Percentiles rank a stretch among this genome's conserved stretches.
Conservation (phyloP, 2,888 invertebrate species). For the Nyleta sp. region DNA sequence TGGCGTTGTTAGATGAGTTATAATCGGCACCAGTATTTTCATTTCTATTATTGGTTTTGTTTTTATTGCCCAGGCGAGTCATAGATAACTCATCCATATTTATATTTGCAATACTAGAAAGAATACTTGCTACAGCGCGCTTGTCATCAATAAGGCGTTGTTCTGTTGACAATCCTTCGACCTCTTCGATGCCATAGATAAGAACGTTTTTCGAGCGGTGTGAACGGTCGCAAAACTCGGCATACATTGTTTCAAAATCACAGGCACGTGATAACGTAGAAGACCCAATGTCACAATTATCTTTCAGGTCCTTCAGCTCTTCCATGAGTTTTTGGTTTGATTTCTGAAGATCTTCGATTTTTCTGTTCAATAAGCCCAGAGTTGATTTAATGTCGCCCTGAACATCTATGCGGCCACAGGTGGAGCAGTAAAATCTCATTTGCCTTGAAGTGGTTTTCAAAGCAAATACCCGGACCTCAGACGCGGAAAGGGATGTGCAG, state of each 20-base stretch:
- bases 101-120: too few relatives aligned
- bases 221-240: not conserved
- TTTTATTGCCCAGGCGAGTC: too few relatives aligned
- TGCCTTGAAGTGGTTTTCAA: not conserved
- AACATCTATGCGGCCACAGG: not conserved
- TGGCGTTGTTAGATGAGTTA: too few relatives aligned
- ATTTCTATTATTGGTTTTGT: too few relatives aligned
- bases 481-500: not conserved
- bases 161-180: not conserved
- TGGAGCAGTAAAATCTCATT: not conserved
- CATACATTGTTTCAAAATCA: conserved; percentile 2
- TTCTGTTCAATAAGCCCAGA: not conserved
- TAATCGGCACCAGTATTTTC: too few relatives aligned
- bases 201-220: conserved; percentile 10
- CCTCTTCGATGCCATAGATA: not conserved
- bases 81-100: too few relatives aligned
- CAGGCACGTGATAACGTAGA: too few relatives aligned
- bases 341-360: not conserved
- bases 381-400: too few relatives aligned
- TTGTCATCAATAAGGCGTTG: not conserved
- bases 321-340: not conserved
- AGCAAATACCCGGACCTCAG: not conserved
- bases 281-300: too few relatives aligned
- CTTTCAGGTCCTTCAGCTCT: too few relatives aligned
- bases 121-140: too few relatives aligned